These are phyloP conservation scores for Carassius gibelio DNA, from an alignment of 2,113 vertebrate species.

Conservation along the genomic window DNA sequence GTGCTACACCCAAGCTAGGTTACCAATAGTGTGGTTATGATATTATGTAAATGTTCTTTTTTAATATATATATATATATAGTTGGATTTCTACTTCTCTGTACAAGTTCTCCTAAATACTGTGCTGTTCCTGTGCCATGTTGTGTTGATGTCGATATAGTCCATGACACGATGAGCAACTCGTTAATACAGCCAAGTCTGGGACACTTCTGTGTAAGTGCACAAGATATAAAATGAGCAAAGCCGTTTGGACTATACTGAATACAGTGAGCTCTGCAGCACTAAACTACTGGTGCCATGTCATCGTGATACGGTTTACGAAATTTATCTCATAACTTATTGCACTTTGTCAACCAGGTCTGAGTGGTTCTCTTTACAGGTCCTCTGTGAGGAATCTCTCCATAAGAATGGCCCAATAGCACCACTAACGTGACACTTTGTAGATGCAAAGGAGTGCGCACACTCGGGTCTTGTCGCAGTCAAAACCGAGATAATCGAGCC, in stretches of 20 bases:
- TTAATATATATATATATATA: too few relatives aligned
- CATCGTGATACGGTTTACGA: conserved; percentile 30
- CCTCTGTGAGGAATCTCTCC: conserved; percentile 24
- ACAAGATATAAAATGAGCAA: background rate
- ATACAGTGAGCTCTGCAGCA: background rate
- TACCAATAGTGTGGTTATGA: conserved; percentile 14
- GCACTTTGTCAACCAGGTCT: background rate
- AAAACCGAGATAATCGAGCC: background rate
- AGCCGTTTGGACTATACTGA: background rate
- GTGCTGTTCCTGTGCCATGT: conserved; percentile 28
- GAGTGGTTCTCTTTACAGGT: conserved; percentile 23
- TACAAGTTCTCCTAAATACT: conserved; percentile 8
- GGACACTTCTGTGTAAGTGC: background rate
- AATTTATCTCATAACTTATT: background rate
- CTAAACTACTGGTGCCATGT: background rate
- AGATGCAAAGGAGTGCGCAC: background rate
- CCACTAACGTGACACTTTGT: background rate
- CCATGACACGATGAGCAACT: background rate
- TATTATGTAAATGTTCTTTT: conserved; percentile 10
- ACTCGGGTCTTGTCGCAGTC: background rate
- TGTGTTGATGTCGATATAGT: background rate
- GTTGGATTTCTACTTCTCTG: conserved; percentile 8
- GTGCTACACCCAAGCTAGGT: conserved; percentile 46
- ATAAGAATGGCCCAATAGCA: background rate
- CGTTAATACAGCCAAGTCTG: background rate